These are phyloP conservation scores for Macrophya annulata DNA, from an alignment of 2,888 invertebrate species.

Conservation along the genomic window DNA sequence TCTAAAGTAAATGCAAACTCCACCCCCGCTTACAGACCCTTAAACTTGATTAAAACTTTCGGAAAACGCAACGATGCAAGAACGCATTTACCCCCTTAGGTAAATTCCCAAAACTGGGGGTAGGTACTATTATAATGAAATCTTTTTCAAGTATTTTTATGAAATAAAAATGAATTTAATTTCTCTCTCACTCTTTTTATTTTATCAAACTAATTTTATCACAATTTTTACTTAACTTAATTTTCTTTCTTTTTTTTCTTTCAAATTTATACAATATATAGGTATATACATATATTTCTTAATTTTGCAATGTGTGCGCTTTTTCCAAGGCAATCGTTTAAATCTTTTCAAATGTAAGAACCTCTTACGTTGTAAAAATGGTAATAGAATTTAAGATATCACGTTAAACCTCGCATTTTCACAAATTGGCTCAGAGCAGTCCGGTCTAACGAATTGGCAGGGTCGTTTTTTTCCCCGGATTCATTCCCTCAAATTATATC, in stretches of 20 bases:
- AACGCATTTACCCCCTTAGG: slow-evolving; percentile 32
- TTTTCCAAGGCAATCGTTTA: neutral
- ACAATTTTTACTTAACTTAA: neutral
- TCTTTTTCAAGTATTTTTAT: neutral
- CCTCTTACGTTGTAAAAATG: slow-evolving; percentile 33
- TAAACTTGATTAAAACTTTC: slow-evolving; percentile 48
- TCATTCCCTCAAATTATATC: neutral
- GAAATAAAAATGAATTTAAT: neutral
- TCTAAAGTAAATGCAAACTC: slow-evolving; percentile 34
- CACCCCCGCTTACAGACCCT: neutral
- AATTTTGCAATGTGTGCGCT: slow-evolving; percentile 9
- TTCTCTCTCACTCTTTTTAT: neutral
- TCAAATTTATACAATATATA: neutral
- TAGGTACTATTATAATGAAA: neutral
- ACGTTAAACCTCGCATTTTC: slow-evolving; percentile 45
- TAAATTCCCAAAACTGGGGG: slow-evolving; percentile 17
- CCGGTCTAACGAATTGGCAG: neutral
- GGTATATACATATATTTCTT: no score
- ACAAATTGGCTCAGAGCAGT: slow-evolving; percentile 29
- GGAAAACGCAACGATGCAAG: slow-evolving; percentile 37
- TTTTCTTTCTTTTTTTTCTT: neutral
- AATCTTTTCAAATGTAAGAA: slow-evolving; percentile 28
- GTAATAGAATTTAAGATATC: slow-evolving; percentile 47
- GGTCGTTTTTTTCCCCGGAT: neutral
- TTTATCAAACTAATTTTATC: neutral